Percentiles rank a stretch among this genome's conserved stretches.
Conservation (phyloP, 2,888 invertebrate genomes). For the Sphaerophoria taeniata region DNA sequence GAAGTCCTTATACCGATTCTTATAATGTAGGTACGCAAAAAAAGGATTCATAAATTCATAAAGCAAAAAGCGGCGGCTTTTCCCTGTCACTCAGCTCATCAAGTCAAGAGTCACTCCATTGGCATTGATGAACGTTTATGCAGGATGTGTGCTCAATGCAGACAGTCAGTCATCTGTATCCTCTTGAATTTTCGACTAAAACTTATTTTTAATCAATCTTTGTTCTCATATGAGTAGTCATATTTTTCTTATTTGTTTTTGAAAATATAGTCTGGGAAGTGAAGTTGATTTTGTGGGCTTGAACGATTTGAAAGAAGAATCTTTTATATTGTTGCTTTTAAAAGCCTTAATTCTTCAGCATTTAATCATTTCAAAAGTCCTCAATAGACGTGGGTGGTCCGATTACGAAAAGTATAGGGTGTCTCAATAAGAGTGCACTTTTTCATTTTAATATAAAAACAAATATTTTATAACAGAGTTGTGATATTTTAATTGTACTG, state of each 20-base stretch:
- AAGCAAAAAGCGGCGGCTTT: not conserved
- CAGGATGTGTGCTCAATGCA: conserved; percentile 68
- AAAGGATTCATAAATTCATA: conserved; percentile 40
- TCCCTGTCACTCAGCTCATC: conserved; percentile 1
- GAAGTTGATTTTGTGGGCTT: not conserved
- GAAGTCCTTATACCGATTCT: conserved; percentile 30
- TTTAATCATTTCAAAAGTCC: no score
- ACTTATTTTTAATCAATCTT: not conserved
- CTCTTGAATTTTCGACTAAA: conserved; percentile 58
- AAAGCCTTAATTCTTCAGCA: no score
- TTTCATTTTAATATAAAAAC: no score
- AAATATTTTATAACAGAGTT: no score
- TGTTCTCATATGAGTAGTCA: no score
- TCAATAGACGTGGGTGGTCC: no score
- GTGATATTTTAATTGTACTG: no score
- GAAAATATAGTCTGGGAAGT: not conserved
- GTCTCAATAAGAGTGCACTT: no score
- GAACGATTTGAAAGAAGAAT: not conserved
- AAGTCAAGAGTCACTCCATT: conserved; percentile 31
- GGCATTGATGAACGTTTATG: not conserved
- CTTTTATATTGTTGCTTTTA: no score
- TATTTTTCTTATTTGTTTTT: not conserved
- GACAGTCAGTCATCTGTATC: conserved; percentile 71
- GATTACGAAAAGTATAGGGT: no score
- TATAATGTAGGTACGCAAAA: not conserved